Evolutionary conservation across 2,797 vertebrate species (phyloP).

Genomic region (Melanogrammus aeglefinus): DNA sequence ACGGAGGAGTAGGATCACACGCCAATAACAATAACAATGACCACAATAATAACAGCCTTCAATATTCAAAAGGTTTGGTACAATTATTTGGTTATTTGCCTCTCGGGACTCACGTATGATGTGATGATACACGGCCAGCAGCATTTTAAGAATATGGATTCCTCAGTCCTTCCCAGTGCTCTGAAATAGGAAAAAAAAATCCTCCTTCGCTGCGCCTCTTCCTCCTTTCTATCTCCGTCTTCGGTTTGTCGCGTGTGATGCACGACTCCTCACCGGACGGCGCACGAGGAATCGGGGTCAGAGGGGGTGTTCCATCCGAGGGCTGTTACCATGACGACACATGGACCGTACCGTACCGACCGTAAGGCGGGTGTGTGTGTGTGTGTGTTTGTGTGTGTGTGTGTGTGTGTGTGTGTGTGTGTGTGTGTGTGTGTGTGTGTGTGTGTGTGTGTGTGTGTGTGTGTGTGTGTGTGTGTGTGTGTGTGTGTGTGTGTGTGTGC

Average conservation of each 20-base stretch:
- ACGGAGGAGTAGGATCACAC: background rate
- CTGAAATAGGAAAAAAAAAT: background rate
- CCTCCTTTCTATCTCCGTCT: background rate
- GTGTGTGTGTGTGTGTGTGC: too few species aligned
- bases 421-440: too few species aligned
- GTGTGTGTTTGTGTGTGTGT: background rate
- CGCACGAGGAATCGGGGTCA: constrained; percentile 1
- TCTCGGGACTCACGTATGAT: constrained; percentile 32
- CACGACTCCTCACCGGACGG: constrained; percentile 3
- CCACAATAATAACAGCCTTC: background rate
- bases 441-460: too few species aligned
- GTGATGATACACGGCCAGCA: constrained; percentile 20
- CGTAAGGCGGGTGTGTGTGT: background rate
- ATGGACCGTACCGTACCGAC: background rate
- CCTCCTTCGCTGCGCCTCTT: background rate
- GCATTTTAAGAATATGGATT: constrained; percentile 3
- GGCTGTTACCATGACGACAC: constrained; percentile 33
- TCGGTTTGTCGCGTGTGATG: background rate
- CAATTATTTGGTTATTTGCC: background rate
- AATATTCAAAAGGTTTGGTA: background rate
- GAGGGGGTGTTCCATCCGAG: constrained; percentile 2
- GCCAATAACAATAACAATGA: background rate
- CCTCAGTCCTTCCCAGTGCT: background rate
- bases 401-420: background rate
- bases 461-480: too few species aligned